Conservation (phyloP, 1,140 invertebrate genomes). For the Tribolium madens region DNA sequence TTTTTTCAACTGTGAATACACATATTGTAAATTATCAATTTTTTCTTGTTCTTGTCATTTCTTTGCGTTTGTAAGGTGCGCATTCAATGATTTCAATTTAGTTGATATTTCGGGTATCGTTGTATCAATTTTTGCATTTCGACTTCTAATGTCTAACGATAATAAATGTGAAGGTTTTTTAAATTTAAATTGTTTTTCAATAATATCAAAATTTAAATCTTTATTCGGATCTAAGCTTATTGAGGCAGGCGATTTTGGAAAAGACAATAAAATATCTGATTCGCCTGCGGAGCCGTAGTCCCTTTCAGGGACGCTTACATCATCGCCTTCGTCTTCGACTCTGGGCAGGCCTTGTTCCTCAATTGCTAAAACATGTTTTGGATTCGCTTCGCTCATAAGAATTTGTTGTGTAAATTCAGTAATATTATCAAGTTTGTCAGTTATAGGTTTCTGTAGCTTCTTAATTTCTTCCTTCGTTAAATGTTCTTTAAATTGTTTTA, state of each 20-base stretch:
- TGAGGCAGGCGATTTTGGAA: conserved; percentile 27
- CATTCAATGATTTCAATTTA: conserved; percentile 44
- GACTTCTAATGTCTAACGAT: conserved; percentile 41
- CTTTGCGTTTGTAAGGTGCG: conserved; percentile 37
- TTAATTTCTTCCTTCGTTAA: conserved; percentile 46
- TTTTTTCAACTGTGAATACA: conserved; percentile 31
- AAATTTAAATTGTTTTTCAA: conserved; percentile 44
- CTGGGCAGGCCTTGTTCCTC: conserved; percentile 42
- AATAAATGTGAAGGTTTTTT: conserved; percentile 43
- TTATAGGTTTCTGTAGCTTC: conserved; percentile 41
- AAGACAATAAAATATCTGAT: conserved; percentile 21
- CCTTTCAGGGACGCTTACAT: conserved; percentile 28
- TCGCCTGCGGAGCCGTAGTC: background rate
- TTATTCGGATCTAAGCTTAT: conserved; percentile 39
- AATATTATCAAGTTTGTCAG: conserved; percentile 45
- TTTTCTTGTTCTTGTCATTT: conserved; percentile 41
- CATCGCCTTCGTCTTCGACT: conserved; percentile 38
- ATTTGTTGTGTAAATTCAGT: conserved; percentile 40
- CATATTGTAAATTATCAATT: conserved; percentile 38
- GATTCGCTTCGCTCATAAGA: conserved; percentile 42
- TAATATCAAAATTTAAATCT: conserved; percentile 46
- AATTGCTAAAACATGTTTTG: conserved; percentile 45
- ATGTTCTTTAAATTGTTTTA: conserved; percentile 43
- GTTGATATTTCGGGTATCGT: conserved; percentile 34
- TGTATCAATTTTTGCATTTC: conserved; percentile 45